Conservation (phyloP, 2,888 invertebrate species). For the Norana najaformis region DNA sequence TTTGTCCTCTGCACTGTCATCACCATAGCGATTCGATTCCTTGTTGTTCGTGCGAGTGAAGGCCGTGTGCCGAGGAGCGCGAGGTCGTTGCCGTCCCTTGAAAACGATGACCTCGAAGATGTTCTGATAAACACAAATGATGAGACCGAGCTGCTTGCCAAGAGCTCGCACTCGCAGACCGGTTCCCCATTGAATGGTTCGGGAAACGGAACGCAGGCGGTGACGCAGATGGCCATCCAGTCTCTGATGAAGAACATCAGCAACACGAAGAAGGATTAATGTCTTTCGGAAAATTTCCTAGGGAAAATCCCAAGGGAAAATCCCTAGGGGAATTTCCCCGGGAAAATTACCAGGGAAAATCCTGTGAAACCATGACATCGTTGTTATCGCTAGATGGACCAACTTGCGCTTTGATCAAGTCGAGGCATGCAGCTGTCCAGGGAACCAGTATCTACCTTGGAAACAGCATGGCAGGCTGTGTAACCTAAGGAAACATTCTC, state of each 20-base stretch:
- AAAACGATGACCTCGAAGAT: slow-evolving; percentile 1
- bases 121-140: slow-evolving; percentile 2
- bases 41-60: background rate
- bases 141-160: slow-evolving; percentile 19
- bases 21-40: background rate
- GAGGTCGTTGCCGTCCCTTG: background rate
- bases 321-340: background rate
- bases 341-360: background rate
- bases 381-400: background rate
- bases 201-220: background rate
- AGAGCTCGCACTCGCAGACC: background rate
- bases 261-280: background rate
- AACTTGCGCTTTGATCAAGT: background rate
- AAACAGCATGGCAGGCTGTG: background rate
- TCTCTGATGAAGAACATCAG: slow-evolving; percentile 22
- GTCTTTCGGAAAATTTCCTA: background rate
- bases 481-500: too few relatives aligned
- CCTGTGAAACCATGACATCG: background rate
- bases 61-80: background rate
- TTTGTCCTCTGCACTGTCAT: background rate
- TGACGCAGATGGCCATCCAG: background rate
- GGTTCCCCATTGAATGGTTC: background rate
- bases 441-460: background rate
- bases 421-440: background rate
- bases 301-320: background rate